Conservation (phyloP, 2,113 vertebrate genomes). For the Crocuta crocuta region DNA sequence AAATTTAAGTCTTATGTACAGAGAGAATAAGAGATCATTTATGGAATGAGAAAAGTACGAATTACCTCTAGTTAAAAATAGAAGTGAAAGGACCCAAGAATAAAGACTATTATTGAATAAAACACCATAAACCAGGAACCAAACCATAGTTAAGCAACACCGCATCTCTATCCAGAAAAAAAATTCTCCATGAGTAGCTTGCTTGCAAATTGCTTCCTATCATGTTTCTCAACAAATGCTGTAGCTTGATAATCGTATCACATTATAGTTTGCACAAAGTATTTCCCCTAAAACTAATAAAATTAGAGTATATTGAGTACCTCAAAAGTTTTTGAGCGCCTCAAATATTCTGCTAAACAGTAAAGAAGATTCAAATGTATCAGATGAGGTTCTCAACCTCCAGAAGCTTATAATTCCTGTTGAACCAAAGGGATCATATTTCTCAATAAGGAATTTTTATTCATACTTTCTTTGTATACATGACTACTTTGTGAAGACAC, state of each 20-base stretch:
- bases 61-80: background rate
- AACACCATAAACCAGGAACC: background rate
- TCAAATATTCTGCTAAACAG: background rate
- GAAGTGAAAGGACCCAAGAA: background rate
- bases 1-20: background rate
- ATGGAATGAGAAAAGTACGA: background rate
- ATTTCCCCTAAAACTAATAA: background rate
- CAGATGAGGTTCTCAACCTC: background rate
- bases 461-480: background rate
- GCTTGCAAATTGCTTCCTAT: background rate
- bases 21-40: background rate
- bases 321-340: too few relatives aligned
- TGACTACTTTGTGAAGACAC: background rate
- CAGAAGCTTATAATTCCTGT: background rate
- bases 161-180: background rate
- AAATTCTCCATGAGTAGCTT: background rate
- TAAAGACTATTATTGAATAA: background rate
- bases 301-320: background rate
- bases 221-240: background rate
- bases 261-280: background rate
- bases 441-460: background rate
- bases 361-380: background rate
- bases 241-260: background rate
- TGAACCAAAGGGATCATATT: background rate
- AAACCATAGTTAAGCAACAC: background rate